Conservation (phyloP, 1,140 invertebrate genomes). For the Pygmarrhopalites habei region DNA sequence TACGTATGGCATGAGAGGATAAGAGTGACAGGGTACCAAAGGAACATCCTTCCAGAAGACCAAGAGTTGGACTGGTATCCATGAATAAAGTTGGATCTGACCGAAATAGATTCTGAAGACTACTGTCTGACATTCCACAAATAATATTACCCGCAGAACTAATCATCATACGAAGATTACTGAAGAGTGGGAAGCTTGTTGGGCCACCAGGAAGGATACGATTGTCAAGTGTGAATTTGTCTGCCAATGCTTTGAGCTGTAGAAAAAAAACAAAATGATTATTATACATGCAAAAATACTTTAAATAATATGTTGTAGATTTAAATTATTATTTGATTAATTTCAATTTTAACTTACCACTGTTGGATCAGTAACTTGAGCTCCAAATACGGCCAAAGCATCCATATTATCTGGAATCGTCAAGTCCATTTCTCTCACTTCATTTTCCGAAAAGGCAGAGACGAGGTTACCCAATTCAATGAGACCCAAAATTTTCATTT, state of each 20-base stretch:
- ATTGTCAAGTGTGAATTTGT: constrained; percentile 35
- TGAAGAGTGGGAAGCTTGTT: constrained; percentile 21
- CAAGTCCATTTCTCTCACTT: constrained; percentile 19
- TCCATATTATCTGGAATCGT: constrained; percentile 24
- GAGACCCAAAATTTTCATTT: constrained; percentile 17
- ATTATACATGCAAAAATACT: too few relatives aligned
- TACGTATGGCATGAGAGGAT: constrained; percentile 23
- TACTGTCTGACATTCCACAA: constrained; percentile 26
- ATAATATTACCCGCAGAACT: constrained; percentile 32
- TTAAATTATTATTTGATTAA: neutral
- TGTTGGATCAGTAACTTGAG: constrained; percentile 15
- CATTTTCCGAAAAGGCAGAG: constrained; percentile 14
- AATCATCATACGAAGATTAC: constrained; percentile 20
- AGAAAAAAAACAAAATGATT: too few relatives aligned
- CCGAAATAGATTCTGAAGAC: constrained; percentile 32
- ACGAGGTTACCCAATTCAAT: constrained; percentile 35
- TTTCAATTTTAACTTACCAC: constrained; percentile 17
- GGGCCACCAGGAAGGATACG: constrained; percentile 23
- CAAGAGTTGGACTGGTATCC: constrained; percentile 30
- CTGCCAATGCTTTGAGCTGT: constrained; percentile 34
- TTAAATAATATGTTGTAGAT: neutral
- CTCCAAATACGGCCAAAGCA: constrained; percentile 27
- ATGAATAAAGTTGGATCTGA: constrained; percentile 27
- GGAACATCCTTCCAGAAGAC: constrained; percentile 27
- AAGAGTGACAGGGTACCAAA: constrained; percentile 20